Percentiles rank a stretch among this genome's conserved stretches.
phyloP scores from a whole-genome alignment of 1,140 invertebrate genomes.

The Halictus rubicundus region DNA sequence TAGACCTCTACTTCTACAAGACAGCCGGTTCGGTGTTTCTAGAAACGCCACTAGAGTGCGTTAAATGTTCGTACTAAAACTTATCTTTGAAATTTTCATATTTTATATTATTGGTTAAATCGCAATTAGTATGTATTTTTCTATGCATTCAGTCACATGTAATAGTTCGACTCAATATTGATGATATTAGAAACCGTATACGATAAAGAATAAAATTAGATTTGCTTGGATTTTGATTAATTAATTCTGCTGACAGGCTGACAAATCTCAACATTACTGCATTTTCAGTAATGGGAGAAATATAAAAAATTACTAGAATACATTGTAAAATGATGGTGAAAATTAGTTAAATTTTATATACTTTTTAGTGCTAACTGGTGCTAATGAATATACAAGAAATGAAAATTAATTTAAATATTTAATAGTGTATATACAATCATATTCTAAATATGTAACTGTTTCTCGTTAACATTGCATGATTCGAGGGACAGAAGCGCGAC shows the following conservation, averaged over 20 bases:
- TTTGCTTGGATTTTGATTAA: not conserved
- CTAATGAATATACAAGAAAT: not conserved
- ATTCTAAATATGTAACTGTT: no score
- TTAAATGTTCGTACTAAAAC: not conserved
- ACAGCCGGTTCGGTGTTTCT: conserved; percentile 24
- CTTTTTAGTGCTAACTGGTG: not conserved
- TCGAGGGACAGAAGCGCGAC: no score
- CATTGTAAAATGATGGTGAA: not conserved
- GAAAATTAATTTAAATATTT: not conserved
- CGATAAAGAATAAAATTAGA: not conserved
- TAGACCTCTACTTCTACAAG: conserved; percentile 45
- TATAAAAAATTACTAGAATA: not conserved
- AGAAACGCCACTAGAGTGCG: conserved; percentile 19
- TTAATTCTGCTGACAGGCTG: not conserved
- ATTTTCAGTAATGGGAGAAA: not conserved
- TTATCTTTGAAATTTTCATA: not conserved
- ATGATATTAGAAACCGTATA: not conserved
- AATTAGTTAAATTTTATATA: not conserved
- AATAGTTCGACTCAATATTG: not conserved
- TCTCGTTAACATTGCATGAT: no score
- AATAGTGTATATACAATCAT: not conserved
- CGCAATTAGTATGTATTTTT: not conserved
- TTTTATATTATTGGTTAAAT: not conserved
- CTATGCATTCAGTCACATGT: not conserved
- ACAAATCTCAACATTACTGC: not conserved